These are phyloP conservation scores for Hylaeus anthracinus DNA, from an alignment of 1,140 invertebrate genomes.

Conservation along the genomic window DNA sequence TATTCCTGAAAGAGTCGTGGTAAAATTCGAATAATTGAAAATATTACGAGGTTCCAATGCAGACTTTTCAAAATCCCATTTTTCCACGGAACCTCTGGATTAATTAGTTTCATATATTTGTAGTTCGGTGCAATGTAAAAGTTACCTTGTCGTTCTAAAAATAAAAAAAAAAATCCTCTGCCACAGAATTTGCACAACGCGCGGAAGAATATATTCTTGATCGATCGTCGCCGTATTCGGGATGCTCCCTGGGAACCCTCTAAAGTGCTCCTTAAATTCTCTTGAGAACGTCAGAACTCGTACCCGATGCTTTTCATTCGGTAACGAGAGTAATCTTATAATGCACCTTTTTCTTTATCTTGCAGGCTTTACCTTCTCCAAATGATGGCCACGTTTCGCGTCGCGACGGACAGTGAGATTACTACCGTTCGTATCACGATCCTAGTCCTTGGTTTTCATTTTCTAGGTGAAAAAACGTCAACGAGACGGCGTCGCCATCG, in stretches of 20 bases:
- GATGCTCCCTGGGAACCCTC: conserved; percentile 21
- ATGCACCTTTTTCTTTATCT: conserved; percentile 7
- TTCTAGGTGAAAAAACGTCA: not conserved
- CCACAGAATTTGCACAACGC: conserved; percentile 45
- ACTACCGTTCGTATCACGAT: not conserved
- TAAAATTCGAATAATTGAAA: no score
- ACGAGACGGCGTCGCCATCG: not conserved
- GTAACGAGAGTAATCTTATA: conserved; percentile 22
- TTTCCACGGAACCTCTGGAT: no score
- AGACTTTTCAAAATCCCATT: no score
- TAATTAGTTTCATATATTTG: no score
- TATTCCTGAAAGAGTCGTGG: no score
- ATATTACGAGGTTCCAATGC: no score
- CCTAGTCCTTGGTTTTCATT: not conserved
- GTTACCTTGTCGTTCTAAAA: no score
- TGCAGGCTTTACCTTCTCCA: not conserved
- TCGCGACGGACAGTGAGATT: not conserved
- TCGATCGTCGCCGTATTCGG: conserved; percentile 35
- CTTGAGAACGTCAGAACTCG: conserved; percentile 26
- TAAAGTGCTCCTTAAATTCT: conserved; percentile 41
- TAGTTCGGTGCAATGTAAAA: no score
- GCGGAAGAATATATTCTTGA: conserved; percentile 36
- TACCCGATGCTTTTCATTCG: conserved; percentile 18
- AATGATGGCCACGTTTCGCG: not conserved
- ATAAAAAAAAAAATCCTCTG: conserved; percentile 3